phyloP scores from a whole-genome alignment of 2,113 vertebrate genomes.

The Ptilorrhoa leucosticta region DNA sequence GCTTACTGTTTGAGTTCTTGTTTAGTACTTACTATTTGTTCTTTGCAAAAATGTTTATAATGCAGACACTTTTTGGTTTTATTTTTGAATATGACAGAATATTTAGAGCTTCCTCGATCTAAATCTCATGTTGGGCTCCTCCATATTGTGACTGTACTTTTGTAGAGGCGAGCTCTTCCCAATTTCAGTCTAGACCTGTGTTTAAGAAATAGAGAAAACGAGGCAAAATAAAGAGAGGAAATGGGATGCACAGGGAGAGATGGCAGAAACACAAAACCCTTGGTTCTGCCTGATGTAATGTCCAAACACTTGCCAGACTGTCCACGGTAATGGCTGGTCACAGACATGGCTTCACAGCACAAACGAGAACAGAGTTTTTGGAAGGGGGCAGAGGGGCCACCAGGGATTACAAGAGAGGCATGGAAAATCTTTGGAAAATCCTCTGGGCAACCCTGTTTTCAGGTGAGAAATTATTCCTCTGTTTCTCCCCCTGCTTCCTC shows the following conservation, averaged over 20 bases:
- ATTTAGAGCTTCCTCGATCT: not conserved
- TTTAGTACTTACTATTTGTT: not conserved
- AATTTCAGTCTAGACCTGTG: not conserved
- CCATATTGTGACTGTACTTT: not conserved
- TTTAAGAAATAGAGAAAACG: not conserved
- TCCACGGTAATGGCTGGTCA: not conserved
- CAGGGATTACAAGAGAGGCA: not conserved
- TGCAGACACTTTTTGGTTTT: not conserved
- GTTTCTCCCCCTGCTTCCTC: not conserved
- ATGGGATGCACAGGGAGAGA: fast-evolving
- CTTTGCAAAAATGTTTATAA: not conserved
- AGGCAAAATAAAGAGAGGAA: not conserved
- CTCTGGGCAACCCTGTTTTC: not conserved
- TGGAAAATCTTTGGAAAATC: not conserved
- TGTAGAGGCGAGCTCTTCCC: not conserved
- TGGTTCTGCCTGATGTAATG: not conserved
- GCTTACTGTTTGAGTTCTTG: not conserved
- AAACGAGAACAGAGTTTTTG: not conserved
- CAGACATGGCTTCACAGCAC: not conserved
- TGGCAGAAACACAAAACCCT: not conserved
- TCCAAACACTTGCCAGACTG: not conserved
- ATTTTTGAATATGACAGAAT: not conserved
- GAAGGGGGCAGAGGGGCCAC: not conserved
- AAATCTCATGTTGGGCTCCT: not conserved
- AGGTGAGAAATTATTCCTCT: not conserved